A percentile compares a stretch with the other conserved stretches of the same genome.
These are phyloP conservation scores for Nezara viridula DNA, from an alignment of 2,888 invertebrate genomes.

Conservation along the genomic window DNA sequence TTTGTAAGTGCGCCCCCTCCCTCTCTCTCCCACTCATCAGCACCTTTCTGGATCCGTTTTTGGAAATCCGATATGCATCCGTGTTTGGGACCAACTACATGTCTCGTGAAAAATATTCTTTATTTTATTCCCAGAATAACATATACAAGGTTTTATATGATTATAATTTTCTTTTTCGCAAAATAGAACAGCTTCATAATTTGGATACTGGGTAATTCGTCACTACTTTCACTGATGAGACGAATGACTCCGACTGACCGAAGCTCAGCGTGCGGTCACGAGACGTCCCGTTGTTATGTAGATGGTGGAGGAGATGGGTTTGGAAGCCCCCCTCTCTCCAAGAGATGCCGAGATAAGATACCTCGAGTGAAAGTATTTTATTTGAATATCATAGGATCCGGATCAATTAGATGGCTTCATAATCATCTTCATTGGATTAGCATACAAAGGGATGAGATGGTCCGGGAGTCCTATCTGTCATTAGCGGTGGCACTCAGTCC, in stretches of 20 bases:
- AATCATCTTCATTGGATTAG: slow-evolving; percentile 39
- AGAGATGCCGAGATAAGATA: not conserved
- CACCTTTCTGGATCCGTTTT: too few species aligned
- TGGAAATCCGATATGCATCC: too few species aligned
- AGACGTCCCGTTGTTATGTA: not conserved
- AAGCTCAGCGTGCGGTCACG: not conserved
- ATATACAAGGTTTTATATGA: too few species aligned
- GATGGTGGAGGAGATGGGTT: not conserved
- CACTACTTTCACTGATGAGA: not conserved
- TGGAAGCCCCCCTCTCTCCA: not conserved
- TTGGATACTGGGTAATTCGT: too few species aligned
- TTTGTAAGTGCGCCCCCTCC: too few species aligned
- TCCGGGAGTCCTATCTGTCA: not conserved
- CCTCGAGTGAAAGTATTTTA: slow-evolving; percentile 24
- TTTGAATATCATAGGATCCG: slow-evolving; percentile 54
- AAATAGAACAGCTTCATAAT: too few species aligned
- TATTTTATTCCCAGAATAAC: too few species aligned
- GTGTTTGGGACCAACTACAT: too few species aligned
- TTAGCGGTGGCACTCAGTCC: not conserved
- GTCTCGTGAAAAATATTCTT: too few species aligned
- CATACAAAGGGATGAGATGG: slow-evolving; percentile 51
- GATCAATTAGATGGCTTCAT: slow-evolving; percentile 42
- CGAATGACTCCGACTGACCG: not conserved
- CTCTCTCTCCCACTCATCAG: too few species aligned
- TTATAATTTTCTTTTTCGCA: too few species aligned